phyloP scores from a whole-genome alignment of 2,888 invertebrate species.

The Malthinus seriepunctatus region DNA sequence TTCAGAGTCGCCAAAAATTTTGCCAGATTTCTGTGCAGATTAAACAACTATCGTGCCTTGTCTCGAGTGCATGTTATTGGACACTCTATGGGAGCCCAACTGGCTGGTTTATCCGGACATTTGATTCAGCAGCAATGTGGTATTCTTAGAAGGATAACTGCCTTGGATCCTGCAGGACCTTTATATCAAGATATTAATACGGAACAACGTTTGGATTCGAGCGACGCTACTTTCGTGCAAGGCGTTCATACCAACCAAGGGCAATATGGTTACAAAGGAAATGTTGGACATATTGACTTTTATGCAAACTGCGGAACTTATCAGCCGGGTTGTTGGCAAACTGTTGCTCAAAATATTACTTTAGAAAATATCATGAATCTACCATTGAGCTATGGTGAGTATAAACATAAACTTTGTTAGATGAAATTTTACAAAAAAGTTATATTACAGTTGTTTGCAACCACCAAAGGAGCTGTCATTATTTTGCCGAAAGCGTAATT shows the following conservation, averaged over 20 bases:
- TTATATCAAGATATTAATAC: neutral
- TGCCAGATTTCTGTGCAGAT: neutral
- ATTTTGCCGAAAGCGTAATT: neutral
- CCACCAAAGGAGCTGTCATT: neutral
- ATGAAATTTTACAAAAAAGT: neutral
- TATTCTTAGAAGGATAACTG: neutral
- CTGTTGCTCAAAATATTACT: neutral
- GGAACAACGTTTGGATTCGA: neutral
- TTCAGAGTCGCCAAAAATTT: neutral
- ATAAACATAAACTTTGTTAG: neutral
- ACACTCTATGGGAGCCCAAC: slow-evolving; percentile 1
- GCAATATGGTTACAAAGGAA: neutral
- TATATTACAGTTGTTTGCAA: neutral
- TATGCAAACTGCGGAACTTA: neutral
- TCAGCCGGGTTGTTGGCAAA: neutral
- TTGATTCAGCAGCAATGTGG: neutral
- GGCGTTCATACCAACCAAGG: neutral
- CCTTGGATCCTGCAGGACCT: neutral
- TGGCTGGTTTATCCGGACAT: neutral
- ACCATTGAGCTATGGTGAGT: neutral
- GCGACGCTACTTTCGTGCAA: neutral
- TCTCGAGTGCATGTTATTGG: neutral
- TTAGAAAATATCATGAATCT: neutral
- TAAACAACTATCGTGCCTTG: neutral
- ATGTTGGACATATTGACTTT: neutral